Conservation (phyloP, 2,888 invertebrate genomes). For the Elmis aenea region DNA sequence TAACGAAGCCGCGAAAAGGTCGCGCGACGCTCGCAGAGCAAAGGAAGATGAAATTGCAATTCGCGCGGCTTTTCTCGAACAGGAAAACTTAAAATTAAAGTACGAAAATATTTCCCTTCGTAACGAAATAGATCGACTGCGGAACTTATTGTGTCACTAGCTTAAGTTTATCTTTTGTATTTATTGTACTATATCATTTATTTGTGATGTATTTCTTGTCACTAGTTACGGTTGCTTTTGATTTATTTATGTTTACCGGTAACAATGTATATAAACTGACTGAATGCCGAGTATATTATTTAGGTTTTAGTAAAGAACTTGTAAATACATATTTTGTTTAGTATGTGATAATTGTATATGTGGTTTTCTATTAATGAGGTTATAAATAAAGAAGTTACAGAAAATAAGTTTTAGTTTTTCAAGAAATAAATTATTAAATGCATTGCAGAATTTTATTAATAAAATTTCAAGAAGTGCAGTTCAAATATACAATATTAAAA, state of each 20-base stretch:
- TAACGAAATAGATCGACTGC: slow-evolving; percentile 31
- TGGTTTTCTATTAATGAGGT: too few species aligned
- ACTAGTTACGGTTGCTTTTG: slow-evolving; percentile 9
- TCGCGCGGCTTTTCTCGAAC: slow-evolving; percentile 79
- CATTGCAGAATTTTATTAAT: too few species aligned
- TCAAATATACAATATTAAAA: too few species aligned
- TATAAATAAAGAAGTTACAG: too few species aligned
- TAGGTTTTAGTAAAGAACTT: too few species aligned
- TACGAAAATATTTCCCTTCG: slow-evolving; percentile 49
- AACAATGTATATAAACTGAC: too few species aligned
- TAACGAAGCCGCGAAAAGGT: slow-evolving; percentile 92
- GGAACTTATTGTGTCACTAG: slow-evolving; percentile 6
- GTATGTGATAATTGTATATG: too few species aligned
- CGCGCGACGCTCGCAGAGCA: slow-evolving; percentile 80
- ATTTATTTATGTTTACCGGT: slow-evolving; percentile 1
- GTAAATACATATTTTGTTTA: too few species aligned
- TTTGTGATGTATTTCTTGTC: slow-evolving; percentile 14
- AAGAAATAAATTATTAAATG: too few species aligned
- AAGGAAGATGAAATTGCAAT: slow-evolving; percentile 92
- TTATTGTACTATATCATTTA: not conserved
- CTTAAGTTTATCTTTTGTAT: not conserved
- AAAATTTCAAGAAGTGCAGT: too few species aligned
- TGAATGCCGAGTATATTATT: too few species aligned
- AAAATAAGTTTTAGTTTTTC: too few species aligned
- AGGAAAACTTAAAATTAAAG: slow-evolving; percentile 75